These are phyloP conservation scores for Panorpa germanica DNA, from an alignment of 2,888 invertebrate genomes.

Conservation along the genomic window DNA sequence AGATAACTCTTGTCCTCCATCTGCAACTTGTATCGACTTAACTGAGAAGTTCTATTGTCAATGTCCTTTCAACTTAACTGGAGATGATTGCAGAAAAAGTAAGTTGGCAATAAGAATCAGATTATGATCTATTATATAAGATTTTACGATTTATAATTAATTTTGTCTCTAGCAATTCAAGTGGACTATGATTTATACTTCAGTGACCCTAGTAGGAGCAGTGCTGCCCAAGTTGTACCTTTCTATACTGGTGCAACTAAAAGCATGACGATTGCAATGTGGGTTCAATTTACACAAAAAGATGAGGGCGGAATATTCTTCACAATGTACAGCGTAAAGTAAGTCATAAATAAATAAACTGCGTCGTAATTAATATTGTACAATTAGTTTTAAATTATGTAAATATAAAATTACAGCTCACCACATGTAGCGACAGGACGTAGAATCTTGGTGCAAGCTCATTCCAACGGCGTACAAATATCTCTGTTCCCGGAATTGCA, in stretches of 20 bases:
- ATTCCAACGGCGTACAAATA: slow-evolving; percentile 83
- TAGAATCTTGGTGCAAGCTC: slow-evolving; percentile 73
- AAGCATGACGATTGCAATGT: slow-evolving; percentile 79
- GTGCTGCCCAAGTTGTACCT: slow-evolving; percentile 83
- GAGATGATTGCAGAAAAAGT: slow-evolving; percentile 93
- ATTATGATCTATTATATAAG: slow-evolving; percentile 7
- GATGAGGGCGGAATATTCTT: slow-evolving; percentile 90
- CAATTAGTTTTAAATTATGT: too few relatives aligned
- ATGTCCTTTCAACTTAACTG: slow-evolving; percentile 92
- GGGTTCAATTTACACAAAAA: slow-evolving; percentile 87
- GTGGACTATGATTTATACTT: slow-evolving; percentile 97
- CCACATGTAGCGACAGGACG: slow-evolving; percentile 60
- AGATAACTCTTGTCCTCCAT: slow-evolving; percentile 85
- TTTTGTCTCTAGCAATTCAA: slow-evolving; percentile 59
- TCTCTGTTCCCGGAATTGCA: slow-evolving; percentile 75
- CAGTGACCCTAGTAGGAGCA: slow-evolving; percentile 75
- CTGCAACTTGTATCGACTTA: slow-evolving; percentile 80
- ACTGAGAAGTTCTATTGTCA: slow-evolving; percentile 86
- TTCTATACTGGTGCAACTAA: slow-evolving; percentile 61
- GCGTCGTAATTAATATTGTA: slow-evolving; percentile 5
- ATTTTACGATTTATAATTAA: slow-evolving; percentile 11
- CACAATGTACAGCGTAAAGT: slow-evolving; percentile 79
- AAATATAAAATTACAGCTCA: slow-evolving; percentile 31
- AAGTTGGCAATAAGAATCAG: slow-evolving; percentile 19
- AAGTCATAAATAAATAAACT: slow-evolving; percentile 17